Percentiles rank a stretch among this genome's conserved stretches.
Conservation (phyloP, 2,797 vertebrate genomes). For the Argya squamiceps region DNA sequence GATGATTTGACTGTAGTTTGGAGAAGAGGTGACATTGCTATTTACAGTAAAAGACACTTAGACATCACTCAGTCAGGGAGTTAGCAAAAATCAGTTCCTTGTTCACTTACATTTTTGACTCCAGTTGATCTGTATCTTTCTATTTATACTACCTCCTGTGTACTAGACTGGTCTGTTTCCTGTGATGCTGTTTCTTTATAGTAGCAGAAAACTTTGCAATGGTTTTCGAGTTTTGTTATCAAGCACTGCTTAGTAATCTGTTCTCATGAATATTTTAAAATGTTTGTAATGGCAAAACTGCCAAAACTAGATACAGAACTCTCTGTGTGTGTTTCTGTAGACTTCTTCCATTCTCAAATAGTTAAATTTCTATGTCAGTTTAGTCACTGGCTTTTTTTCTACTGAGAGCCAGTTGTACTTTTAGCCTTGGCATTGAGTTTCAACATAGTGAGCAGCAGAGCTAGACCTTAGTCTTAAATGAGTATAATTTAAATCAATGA, state of each 20-base stretch:
- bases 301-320: not conserved
- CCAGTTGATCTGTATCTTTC: not conserved
- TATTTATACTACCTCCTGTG: not conserved
- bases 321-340: not conserved
- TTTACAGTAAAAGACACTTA: not conserved
- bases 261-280: not conserved
- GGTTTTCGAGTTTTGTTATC: not conserved
- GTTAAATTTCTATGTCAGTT: not conserved
- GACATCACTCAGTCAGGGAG: not conserved
- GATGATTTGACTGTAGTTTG: conserved; percentile 14
- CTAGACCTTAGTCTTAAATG: not conserved
- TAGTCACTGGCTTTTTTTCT: not conserved
- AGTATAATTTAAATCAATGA: not conserved
- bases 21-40: not conserved
- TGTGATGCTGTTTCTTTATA: not conserved
- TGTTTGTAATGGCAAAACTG: not conserved
- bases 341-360: not conserved
- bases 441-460: not conserved
- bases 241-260: not conserved
- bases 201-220: not conserved
- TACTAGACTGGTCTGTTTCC: not conserved
- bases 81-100: not conserved
- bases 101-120: not conserved
- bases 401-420: not conserved
- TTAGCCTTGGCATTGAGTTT: not conserved